Evolutionary conservation across 2,797 vertebrate genomes (phyloP).

Genomic region (Lerista edwardsae): DNA sequence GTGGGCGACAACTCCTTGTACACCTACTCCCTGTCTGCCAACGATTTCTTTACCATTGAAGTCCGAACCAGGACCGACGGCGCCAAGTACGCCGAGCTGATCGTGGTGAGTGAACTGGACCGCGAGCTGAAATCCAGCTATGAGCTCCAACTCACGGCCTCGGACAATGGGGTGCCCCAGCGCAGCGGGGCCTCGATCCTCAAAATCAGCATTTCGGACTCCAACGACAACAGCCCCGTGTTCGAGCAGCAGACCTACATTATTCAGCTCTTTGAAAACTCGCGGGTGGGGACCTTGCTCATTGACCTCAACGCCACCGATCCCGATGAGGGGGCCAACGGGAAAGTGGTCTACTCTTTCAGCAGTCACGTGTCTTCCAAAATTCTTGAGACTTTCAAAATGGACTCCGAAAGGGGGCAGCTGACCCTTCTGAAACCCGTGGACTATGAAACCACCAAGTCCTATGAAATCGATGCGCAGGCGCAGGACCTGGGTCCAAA

Average conservation of each 20-base stretch:
- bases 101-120: conserved; percentile 91
- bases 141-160: conserved; percentile 91
- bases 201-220: conserved; percentile 94
- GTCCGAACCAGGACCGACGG: conserved; percentile 92
- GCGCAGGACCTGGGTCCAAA: conserved; percentile 96
- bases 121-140: conserved; percentile 89
- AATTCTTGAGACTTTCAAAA: conserved; percentile 92
- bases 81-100: conserved; percentile 93
- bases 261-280: conserved; percentile 88
- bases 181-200: conserved; percentile 90
- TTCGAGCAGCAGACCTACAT: conserved; percentile 90
- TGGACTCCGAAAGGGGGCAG: conserved; percentile 90
- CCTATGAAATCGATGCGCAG: conserved; percentile 94
- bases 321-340: conserved; percentile 95
- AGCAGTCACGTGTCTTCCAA: conserved; percentile 92
- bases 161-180: conserved; percentile 90
- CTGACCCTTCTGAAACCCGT: conserved; percentile 92
- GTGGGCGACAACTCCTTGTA: conserved; percentile 93
- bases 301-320: conserved; percentile 96
- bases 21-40: conserved; percentile 89
- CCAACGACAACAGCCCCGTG: conserved; percentile 95
- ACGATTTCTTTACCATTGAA: conserved; percentile 92
- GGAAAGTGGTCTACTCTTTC: conserved; percentile 93
- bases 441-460: conserved; percentile 90
- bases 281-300: conserved; percentile 87